These are phyloP conservation scores for Pardalotus punctatus DNA, from an alignment of 2,113 vertebrate genomes.

Conservation along the genomic window DNA sequence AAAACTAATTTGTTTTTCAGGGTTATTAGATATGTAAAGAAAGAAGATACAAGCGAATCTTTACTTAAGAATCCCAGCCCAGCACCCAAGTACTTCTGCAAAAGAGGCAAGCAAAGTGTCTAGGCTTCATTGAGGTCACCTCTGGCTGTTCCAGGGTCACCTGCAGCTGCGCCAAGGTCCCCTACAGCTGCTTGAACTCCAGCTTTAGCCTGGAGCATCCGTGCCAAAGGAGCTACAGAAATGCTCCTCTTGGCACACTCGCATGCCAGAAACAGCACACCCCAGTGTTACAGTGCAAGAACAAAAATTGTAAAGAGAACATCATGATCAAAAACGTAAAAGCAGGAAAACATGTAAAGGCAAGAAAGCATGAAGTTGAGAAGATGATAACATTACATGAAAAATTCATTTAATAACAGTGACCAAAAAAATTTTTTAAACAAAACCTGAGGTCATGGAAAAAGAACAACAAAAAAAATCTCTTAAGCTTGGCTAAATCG, in stretches of 20 bases:
- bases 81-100: background rate
- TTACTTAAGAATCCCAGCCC: background rate
- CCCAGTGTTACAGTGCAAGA: background rate
- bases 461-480: background rate
- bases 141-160: background rate
- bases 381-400: background rate
- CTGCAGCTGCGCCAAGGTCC: background rate
- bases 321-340: background rate
- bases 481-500: background rate
- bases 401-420: background rate
- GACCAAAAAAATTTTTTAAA: background rate
- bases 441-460: background rate
- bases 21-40: background rate
- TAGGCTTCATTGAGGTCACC: background rate
- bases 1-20: background rate
- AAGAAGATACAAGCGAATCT: background rate
- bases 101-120: background rate
- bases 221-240: background rate
- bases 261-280: rapidly evolving
- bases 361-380: background rate
- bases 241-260: rapidly evolving
- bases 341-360: background rate
- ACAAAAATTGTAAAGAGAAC: rapidly evolving
- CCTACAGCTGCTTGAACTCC: rapidly evolving
- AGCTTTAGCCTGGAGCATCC: background rate